Evolutionary conservation across 2,888 invertebrate species (phyloP), one percentile per base, ranked within the genome.

Genomic region (Chymomyza fuscimana): DNA sequence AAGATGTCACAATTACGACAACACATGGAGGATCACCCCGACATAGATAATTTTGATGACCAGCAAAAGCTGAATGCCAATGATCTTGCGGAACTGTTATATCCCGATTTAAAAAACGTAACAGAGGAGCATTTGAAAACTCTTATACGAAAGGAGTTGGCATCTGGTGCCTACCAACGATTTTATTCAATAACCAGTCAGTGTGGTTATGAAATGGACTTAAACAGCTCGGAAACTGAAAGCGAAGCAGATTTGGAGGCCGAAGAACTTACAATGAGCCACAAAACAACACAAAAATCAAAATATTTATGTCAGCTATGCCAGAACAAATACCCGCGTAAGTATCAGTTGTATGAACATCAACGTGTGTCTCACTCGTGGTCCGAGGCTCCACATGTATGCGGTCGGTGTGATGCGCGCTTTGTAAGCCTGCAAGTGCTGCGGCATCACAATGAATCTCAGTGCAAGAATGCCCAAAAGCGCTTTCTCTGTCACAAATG

Each of bases 341-440:
- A 89, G 73, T 91, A 91, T 69, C 90, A 90, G 78, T 79, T 91
- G 0, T 90, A 87, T n/a, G 87, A 89, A 5, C 91, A 91, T 65
- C 91, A 92, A 67, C 77, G 81, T 5, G 79, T 74, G 29, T 68
- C 71, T 3, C 92, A 92, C 67, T 72, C 68, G n/a, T 89, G 94
- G 86, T 92, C 93, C 0, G 93, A 94, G 65, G 90, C 93, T 0
- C 93, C 93, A 0, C 91, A 92, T 56, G 91, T 93, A 32, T 94
- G 94, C 76, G 91, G 92, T 22, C 90, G 92, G 7, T 94, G 94
- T 77, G 90, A 92, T 51, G 93, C 93, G 85, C 89, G 93, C 46
- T 94, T 94, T 79, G 92, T 93, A 0, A 92, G 93, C 1, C 87
- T 92, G 0, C 92, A 92, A 67, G 90, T 93, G 22, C 92, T 94